Conservation (phyloP, 1,140 invertebrate genomes). For the Proctacanthus coquilletti region DNA sequence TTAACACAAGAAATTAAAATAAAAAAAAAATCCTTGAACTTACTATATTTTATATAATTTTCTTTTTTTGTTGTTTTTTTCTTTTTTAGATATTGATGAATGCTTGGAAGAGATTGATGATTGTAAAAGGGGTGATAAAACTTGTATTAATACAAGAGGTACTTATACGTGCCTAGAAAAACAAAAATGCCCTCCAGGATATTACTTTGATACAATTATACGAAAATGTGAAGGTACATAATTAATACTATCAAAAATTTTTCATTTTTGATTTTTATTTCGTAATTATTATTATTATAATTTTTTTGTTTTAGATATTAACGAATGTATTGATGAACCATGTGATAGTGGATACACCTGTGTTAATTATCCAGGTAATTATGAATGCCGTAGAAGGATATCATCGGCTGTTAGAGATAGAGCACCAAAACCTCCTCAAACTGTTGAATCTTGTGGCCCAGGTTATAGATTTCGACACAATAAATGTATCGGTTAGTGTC, state of each 20-base stretch:
- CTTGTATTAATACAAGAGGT: slow-evolving; percentile 54
- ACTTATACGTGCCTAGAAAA: slow-evolving; percentile 48
- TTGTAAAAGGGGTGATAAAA: slow-evolving; percentile 43
- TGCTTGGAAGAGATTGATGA: slow-evolving; percentile 41
- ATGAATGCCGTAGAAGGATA: slow-evolving; percentile 40
- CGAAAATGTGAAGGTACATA: slow-evolving; percentile 43
- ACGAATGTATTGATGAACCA: slow-evolving; percentile 53
- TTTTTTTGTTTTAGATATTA: slow-evolving; percentile 49
- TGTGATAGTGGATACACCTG: slow-evolving; percentile 49
- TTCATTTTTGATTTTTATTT: background rate
- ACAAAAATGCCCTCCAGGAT: slow-evolving; percentile 46
- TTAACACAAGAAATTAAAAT: background rate
- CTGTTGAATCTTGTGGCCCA: slow-evolving; percentile 8
- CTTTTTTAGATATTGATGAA: slow-evolving; percentile 50
- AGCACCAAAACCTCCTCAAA: no score
- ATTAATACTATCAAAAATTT: no score
- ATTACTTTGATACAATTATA: slow-evolving; percentile 38
- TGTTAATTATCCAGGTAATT: slow-evolving; percentile 55
- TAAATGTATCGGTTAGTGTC: slow-evolving; percentile 23
- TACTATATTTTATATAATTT: no score
- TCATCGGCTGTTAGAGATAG: background rate
- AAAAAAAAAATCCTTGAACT: no score
- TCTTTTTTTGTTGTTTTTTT: background rate
- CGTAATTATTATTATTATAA: no score
- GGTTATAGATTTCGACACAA: slow-evolving; percentile 16